These are phyloP conservation scores for Pachyuromys duprasi DNA, from an alignment of 2,797 vertebrate species.

Conservation along the genomic window DNA sequence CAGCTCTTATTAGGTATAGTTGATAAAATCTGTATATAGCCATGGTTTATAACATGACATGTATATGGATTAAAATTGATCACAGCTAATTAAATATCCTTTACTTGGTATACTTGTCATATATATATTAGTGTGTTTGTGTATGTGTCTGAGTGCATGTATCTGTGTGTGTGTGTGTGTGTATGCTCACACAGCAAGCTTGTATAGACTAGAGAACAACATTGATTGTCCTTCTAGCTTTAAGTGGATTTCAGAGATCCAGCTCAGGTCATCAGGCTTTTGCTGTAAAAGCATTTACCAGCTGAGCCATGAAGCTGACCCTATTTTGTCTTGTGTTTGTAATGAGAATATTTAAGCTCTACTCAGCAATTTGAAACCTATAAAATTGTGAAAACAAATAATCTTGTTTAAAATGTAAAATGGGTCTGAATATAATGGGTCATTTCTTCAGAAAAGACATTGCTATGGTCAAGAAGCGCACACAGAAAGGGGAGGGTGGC, in stretches of 20 bases:
- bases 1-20: neutral
- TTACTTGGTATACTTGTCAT: neutral
- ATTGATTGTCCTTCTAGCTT: neutral
- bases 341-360: neutral
- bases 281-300: neutral
- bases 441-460: neutral
- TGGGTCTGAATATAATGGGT: neutral
- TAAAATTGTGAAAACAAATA: neutral
- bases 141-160: no score
- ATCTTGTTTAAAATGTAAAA: neutral
- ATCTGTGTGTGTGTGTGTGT: rapidly evolving
- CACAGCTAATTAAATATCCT: neutral
- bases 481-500: neutral
- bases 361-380: no score
- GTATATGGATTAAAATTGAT: neutral
- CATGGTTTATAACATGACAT: neutral
- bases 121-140: neutral
- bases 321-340: neutral
- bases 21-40: neutral
- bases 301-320: neutral
- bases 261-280: neutral
- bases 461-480: neutral
- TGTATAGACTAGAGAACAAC: neutral
- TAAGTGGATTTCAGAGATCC: neutral
- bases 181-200: rapidly evolving